phyloP scores from a whole-genome alignment of 2,797 vertebrate species.

The Esox lucius region DNA sequence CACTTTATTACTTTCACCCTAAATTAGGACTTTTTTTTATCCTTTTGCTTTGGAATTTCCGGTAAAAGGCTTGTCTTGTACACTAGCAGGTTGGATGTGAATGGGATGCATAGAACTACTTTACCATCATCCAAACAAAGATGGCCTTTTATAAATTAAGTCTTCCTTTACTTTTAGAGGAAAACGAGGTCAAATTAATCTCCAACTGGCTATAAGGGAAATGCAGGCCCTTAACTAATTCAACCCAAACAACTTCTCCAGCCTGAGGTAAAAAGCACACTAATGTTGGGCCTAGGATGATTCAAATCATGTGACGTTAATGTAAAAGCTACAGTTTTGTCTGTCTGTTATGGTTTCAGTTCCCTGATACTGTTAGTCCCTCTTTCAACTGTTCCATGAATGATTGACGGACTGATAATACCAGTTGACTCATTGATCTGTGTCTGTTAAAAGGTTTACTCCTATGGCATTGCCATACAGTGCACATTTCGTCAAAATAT shows the following conservation, averaged over 20 bases:
- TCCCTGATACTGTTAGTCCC: too few species aligned
- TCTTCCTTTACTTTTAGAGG: background rate
- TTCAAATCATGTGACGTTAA: conserved; percentile 51
- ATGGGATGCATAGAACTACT: background rate
- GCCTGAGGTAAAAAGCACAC: background rate
- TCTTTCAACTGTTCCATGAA: too few species aligned
- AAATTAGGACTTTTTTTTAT: background rate
- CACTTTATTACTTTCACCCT: background rate
- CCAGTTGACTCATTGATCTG: background rate
- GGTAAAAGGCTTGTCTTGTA: background rate
- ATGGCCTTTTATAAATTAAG: background rate
- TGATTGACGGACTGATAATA: too few species aligned
- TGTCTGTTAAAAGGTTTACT: background rate
- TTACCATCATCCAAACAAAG: background rate
- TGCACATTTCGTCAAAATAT: background rate
- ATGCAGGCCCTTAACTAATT: background rate
- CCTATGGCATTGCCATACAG: background rate
- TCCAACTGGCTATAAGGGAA: background rate
- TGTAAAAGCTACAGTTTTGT: conserved; percentile 5
- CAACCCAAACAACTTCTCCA: background rate
- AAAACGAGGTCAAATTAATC: background rate
- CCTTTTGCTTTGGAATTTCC: background rate
- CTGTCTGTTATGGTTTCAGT: too few species aligned
- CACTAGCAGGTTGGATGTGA: background rate
- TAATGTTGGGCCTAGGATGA: conserved; percentile 18